A percentile compares a stretch with the other conserved stretches of the same genome.
Evolutionary conservation across 2,113 vertebrate species (phyloP).

Genomic region (Salminus brasiliensis): DNA sequence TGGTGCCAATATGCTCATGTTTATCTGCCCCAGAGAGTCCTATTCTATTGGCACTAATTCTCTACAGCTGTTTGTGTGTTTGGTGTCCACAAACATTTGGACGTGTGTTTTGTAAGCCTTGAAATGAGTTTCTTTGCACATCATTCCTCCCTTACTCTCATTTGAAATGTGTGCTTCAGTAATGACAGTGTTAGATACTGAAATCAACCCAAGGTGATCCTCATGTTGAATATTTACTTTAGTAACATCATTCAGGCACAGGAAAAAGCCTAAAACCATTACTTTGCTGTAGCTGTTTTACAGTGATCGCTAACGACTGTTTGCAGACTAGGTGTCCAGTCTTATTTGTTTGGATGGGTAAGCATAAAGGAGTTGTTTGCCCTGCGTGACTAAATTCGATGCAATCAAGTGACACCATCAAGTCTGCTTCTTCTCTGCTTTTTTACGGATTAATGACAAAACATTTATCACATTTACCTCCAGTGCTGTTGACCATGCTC

Average conservation of each 20-base stretch:
- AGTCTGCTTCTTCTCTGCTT: background rate
- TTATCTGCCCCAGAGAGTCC: no score
- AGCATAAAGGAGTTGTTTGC: constrained; percentile 12
- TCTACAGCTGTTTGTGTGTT: no score
- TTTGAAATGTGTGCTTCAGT: background rate
- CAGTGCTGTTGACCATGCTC: background rate
- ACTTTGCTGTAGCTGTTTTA: constrained; percentile 11
- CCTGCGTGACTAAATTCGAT: background rate
- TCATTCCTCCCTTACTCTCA: background rate
- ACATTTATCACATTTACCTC: constrained; percentile 39
- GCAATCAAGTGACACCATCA: constrained; percentile 9
- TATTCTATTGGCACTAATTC: no score
- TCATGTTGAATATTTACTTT: background rate
- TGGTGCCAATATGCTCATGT: no score
- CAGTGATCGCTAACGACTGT: constrained; percentile 36
- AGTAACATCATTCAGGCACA: background rate
- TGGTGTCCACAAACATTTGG: background rate
- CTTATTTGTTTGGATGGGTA: constrained; percentile 11
- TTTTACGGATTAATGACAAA: background rate
- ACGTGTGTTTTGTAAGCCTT: background rate
- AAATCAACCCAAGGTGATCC: background rate
- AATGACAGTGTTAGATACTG: background rate
- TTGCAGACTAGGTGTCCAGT: constrained; percentile 23
- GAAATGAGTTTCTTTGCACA: background rate
- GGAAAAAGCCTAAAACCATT: constrained; percentile 14